Evolutionary conservation across 2,888 invertebrate genomes (phyloP).

Genomic region (Macropis europaea): DNA sequence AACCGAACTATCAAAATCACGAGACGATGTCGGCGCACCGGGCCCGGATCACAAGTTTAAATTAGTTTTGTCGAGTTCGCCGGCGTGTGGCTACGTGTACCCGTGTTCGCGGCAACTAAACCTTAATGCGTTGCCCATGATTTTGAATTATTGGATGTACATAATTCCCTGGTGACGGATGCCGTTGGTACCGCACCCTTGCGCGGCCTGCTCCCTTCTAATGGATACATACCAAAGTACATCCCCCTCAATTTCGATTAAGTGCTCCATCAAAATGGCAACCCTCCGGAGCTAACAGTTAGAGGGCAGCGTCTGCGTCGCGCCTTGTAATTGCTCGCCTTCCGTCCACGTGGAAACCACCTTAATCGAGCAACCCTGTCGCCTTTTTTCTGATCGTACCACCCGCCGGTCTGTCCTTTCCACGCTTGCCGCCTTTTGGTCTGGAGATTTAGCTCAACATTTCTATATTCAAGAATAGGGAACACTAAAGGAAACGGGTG

Average conservation of each 20-base stretch:
- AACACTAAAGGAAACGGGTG: too few relatives aligned
- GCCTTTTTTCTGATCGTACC: too few relatives aligned
- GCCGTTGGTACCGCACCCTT: not conserved
- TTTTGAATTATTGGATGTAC: slow-evolving; percentile 54
- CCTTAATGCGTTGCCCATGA: slow-evolving; percentile 37
- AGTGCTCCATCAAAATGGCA: slow-evolving; percentile 56
- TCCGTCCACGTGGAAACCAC: too few relatives aligned
- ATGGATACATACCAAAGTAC: slow-evolving; percentile 52
- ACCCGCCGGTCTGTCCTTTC: too few relatives aligned
- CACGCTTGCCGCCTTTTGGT: too few relatives aligned
- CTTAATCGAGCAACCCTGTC: too few relatives aligned
- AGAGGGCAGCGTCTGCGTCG: slow-evolving; percentile 32
- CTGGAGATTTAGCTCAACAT: too few relatives aligned
- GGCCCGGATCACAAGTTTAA: slow-evolving; percentile 43
- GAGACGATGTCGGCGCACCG: not conserved
- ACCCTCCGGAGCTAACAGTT: slow-evolving; percentile 45
- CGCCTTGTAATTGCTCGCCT: slow-evolving; percentile 39
- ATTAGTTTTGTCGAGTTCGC: slow-evolving; percentile 54
- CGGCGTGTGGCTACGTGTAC: slow-evolving; percentile 1
- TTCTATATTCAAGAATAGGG: too few relatives aligned
- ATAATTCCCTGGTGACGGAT: slow-evolving; percentile 52
- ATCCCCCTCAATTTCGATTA: slow-evolving; percentile 57
- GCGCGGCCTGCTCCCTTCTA: slow-evolving; percentile 27
- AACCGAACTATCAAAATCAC: slow-evolving; percentile 42
- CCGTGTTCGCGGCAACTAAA: slow-evolving; percentile 2